phyloP scores from a whole-genome alignment of 2,888 invertebrate genomes.

The Leptogaster cylindrica region DNA sequence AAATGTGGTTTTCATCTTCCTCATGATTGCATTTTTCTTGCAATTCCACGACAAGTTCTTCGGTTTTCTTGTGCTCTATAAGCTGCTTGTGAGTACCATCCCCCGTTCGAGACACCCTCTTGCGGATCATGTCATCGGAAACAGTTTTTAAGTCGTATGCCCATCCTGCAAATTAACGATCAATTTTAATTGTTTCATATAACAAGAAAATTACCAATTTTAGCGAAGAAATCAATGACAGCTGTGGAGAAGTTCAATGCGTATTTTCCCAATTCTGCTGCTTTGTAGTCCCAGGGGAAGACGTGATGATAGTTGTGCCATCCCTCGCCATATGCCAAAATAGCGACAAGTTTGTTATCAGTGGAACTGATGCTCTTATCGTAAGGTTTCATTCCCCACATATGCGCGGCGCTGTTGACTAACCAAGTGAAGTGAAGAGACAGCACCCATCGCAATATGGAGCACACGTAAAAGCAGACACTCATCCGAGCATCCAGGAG shows the following conservation, averaged over 20 bases:
- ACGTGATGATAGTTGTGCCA: conserved; percentile 92
- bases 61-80: conserved; percentile 50
- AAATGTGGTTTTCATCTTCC: conserved; percentile 65
- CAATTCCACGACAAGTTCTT: conserved; percentile 52
- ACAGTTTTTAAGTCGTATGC: conserved; percentile 87
- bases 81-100: conserved; percentile 68
- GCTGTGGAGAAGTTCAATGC: conserved; percentile 69
- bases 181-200: background rate
- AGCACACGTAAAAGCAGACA: conserved; percentile 77
- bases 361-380: conserved; percentile 77
- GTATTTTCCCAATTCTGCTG: conserved; percentile 74
- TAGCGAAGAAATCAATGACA: conserved; percentile 72
- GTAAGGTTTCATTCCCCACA: conserved; percentile 89
- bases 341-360: conserved; percentile 71
- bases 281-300: conserved; percentile 84
- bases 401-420: conserved; percentile 92
- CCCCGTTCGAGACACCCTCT: conserved; percentile 75
- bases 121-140: conserved; percentile 71
- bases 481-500: conserved; percentile 77
- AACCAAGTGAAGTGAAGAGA: conserved; percentile 88
- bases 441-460: conserved; percentile 77
- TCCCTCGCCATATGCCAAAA: conserved; percentile 76
- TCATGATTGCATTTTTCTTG: conserved; percentile 58
- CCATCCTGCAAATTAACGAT: conserved; percentile 67
- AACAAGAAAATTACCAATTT: conserved; percentile 66